Base-by-base conservation (phyloP, 2,888 invertebrate genomes). In the Plemyria rubiginata region DNA sequence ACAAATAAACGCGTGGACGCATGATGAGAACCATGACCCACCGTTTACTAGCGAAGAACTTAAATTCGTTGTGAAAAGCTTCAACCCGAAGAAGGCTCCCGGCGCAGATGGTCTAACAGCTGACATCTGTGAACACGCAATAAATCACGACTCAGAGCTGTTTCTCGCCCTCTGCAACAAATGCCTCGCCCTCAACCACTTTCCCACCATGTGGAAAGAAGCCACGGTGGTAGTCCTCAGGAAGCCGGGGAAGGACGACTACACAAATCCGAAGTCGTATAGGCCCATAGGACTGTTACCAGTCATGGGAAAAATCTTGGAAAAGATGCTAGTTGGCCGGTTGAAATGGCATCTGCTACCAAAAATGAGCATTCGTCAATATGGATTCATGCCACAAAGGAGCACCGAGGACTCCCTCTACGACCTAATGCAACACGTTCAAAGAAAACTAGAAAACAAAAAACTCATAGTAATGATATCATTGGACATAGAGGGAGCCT, bases 231-330 rank as follows among this genome's bases (percentile, higher is more conserved):
- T 58, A 5, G 38, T 45, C 0, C 13, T 56, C 5, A 15, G 41
- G 5, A 56, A 56, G 32, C 56, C 56, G 4, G 41, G 29, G 15
- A 56, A 56, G 11, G 28, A 28, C 0, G 11, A 28, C 29, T 56
- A 56, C 29, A 49, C 67, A 1, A 46, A 29, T 13, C 68, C 71
- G 1, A 38, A 38, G 4, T 38, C 36, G 1, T 38, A 38, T 13
- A 53, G 71, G 40, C 72, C 71, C 0, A 72, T 75, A 6, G 73
- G 73, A 0, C 59, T 73, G 0, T 60, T 75, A 41, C 65, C 72
- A 0, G 62, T 74, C 0, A 40, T 75, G 2, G 70, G 67, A 7
- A 65, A 70, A 38, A 49, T 70, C 0, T 22, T 66, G 4, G 51
- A 57, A 11, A 57, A 57, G n/a, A 32, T 51, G 51, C 1, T 45